A percentile compares a stretch with the other conserved stretches of the same genome.
Evolutionary conservation across 2,797 vertebrate species (phyloP).

Genomic region (Heterohyrax brucei): DNA sequence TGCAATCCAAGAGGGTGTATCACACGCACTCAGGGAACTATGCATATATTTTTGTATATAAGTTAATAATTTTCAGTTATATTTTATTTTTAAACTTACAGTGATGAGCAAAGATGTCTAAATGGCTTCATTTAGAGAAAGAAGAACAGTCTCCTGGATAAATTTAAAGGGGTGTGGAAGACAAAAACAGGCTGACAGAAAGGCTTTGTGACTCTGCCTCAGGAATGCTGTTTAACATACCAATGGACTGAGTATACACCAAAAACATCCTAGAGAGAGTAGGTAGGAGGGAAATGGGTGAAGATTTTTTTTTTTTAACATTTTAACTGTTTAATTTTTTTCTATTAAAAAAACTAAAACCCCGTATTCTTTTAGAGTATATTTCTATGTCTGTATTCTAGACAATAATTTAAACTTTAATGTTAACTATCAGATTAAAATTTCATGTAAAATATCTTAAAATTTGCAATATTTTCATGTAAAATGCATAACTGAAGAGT

Average conservation of each 20-base stretch:
- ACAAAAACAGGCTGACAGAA: conserved; percentile 35
- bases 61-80: background rate
- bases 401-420: conserved; percentile 89
- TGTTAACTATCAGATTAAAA: conserved; percentile 89
- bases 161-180: conserved; percentile 29
- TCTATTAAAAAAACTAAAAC: conserved; percentile 53
- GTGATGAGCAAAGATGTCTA: conserved; percentile 42
- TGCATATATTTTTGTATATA: background rate
- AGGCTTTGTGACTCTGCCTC: background rate
- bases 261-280: conserved; percentile 34
- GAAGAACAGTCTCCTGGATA: conserved; percentile 28
- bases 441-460: conserved; percentile 88
- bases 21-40: background rate
- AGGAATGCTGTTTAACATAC: background rate
- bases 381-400: conserved; percentile 85
- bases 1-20: background rate
- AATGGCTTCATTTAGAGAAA: background rate
- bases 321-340: conserved; percentile 60
- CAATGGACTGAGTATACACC: background rate
- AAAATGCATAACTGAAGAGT: conserved; percentile 88
- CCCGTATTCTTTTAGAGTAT: conserved; percentile 74
- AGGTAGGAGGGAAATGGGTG: conserved; percentile 41
- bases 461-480: conserved; percentile 89
- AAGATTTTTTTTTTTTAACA: background rate
- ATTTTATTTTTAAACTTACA: conserved; percentile 42